phyloP scores from a whole-genome alignment of 2,888 invertebrate genomes.

The Epinotia nisella region DNA sequence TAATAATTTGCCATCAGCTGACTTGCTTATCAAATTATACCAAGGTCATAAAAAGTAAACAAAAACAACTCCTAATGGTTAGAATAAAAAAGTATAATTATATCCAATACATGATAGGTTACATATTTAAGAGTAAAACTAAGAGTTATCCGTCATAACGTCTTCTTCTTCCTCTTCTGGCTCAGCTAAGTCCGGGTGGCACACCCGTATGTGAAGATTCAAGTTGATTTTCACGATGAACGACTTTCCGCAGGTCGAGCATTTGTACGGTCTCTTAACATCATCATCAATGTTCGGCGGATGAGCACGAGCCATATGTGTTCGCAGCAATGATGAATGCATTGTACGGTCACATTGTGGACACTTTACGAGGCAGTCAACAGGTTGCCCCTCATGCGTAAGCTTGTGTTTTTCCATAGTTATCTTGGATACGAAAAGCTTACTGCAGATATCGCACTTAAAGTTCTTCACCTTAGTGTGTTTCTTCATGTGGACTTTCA shows the following conservation, averaged over 20 bases:
- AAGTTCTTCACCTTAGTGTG: slow-evolving; percentile 81
- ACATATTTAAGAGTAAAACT: slow-evolving; percentile 53
- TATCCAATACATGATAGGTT: slow-evolving; percentile 62
- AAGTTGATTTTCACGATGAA: slow-evolving; percentile 80
- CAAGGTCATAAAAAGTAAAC: slow-evolving; percentile 28
- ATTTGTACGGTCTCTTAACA: slow-evolving; percentile 78
- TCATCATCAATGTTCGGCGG: slow-evolving; percentile 72
- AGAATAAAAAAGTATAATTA: slow-evolving; percentile 77
- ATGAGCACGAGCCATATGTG: slow-evolving; percentile 74
- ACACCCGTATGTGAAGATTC: slow-evolving; percentile 78
- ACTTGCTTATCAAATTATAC: not conserved
- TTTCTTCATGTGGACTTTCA: slow-evolving; percentile 81
- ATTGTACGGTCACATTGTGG: slow-evolving; percentile 77
- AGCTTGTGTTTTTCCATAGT: slow-evolving; percentile 80
- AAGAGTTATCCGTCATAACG: slow-evolving; percentile 79
- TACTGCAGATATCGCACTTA: slow-evolving; percentile 77
- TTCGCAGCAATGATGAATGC: slow-evolving; percentile 74
- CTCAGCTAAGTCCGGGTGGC: slow-evolving; percentile 78
- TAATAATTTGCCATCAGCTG: not conserved
- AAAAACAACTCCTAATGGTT: slow-evolving; percentile 51
- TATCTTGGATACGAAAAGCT: slow-evolving; percentile 78
- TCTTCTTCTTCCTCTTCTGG: slow-evolving; percentile 81
- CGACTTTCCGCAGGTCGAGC: slow-evolving; percentile 77
- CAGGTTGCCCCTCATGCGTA: slow-evolving; percentile 76
- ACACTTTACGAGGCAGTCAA: slow-evolving; percentile 80